Conservation (phyloP, 2,113 vertebrate species). For the Rutilus rutilus region DNA sequence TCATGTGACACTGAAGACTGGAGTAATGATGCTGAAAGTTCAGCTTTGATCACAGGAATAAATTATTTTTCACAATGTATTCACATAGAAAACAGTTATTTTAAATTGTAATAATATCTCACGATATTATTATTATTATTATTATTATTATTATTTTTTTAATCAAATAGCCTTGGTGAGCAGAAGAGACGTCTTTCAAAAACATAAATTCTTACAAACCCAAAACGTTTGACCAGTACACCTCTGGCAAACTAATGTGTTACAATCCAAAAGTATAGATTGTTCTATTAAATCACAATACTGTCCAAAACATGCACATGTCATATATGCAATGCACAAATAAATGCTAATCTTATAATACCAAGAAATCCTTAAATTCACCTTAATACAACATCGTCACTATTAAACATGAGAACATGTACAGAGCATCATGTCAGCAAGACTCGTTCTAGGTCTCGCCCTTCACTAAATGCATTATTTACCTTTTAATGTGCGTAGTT, state of each 20-base stretch:
- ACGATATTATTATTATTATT: background rate
- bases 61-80: background rate
- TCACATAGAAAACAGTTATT: background rate
- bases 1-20: background rate
- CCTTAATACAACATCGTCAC: background rate
- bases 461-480: background rate
- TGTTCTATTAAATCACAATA: background rate
- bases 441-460: background rate
- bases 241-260: background rate
- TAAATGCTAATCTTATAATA: background rate
- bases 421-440: background rate
- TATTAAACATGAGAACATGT: background rate
- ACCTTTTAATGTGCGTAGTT: background rate
- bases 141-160: too few species aligned
- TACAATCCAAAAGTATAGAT: background rate
- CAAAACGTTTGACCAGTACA: background rate
- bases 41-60: background rate
- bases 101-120: background rate
- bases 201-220: too few species aligned
- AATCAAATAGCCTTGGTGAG: too few species aligned
- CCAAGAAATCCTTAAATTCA: background rate
- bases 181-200: too few species aligned
- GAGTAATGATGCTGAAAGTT: background rate
- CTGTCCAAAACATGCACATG: background rate
- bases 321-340: background rate